These are phyloP conservation scores for Apaloderma vittatum DNA, from an alignment of 2,113 vertebrate genomes.

Conservation along the genomic window DNA sequence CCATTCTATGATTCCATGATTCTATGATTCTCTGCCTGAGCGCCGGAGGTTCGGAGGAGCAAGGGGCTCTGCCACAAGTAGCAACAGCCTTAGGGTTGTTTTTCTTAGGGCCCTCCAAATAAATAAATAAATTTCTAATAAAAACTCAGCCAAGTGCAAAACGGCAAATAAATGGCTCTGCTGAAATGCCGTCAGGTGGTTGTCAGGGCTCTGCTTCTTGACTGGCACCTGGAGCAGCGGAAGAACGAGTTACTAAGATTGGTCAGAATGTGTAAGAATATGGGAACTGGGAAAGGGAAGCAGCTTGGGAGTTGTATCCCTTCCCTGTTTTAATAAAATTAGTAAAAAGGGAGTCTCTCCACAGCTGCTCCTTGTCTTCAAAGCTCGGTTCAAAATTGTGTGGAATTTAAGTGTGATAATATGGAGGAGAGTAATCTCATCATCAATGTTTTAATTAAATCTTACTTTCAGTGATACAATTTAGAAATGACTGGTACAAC, in stretches of 20 bases:
- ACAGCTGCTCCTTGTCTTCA: background rate
- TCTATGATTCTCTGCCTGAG: no score
- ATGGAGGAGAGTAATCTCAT: background rate
- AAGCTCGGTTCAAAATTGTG: background rate
- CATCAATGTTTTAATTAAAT: background rate
- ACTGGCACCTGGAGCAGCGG: background rate
- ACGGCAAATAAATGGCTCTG: background rate
- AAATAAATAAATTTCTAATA: no score
- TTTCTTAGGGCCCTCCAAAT: background rate
- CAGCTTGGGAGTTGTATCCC: background rate
- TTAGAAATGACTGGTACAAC: background rate
- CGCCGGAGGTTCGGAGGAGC: no score
- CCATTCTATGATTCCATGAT: no score
- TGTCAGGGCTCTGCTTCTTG: background rate
- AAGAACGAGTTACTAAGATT: background rate
- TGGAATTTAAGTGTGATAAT: background rate
- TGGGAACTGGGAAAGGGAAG: constrained; percentile 26
- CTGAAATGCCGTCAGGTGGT: background rate
- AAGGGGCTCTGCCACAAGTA: fast-evolving
- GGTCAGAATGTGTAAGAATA: background rate
- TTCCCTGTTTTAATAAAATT: background rate
- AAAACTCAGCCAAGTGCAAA: background rate
- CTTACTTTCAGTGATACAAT: background rate
- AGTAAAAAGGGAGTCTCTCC: background rate
- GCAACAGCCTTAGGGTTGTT: background rate